Conservation (phyloP, 1,140 invertebrate genomes). For the Pseudomyrmex cubaensis region DNA sequence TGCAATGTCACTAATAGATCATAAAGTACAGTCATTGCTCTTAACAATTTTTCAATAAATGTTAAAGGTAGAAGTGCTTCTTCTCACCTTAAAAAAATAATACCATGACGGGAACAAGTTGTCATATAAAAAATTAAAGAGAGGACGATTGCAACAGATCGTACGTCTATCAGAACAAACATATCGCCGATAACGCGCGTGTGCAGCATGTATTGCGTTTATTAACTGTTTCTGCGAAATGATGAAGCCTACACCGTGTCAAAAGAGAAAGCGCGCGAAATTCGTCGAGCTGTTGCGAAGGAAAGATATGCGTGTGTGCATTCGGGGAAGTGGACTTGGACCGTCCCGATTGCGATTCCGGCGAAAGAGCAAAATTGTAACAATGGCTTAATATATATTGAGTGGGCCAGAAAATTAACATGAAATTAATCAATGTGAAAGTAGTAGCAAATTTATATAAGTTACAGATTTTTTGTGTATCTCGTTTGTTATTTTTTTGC, state of each 20-base stretch:
- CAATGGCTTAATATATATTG: constrained; percentile 20
- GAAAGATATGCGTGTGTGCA: neutral
- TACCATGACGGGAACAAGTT: neutral
- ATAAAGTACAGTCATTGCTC: neutral
- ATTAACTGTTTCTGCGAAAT: neutral
- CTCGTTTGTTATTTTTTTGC: too few species aligned
- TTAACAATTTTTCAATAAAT: constrained; percentile 2
- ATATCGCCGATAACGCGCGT: neutral
- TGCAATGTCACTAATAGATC: neutral
- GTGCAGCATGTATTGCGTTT: neutral
- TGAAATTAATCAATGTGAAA: too few species aligned
- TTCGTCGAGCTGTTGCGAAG: neutral
- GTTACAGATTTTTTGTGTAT: too few species aligned
- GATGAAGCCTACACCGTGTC: neutral
- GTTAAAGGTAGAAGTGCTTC: neutral
- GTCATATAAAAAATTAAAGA: neutral
- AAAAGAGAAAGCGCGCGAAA: neutral
- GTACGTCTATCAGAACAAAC: neutral
- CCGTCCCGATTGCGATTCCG: neutral
- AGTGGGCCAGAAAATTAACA: too few species aligned
- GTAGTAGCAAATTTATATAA: too few species aligned
- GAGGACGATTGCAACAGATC: constrained; percentile 5
- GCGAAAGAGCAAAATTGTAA: neutral
- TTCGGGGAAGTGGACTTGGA: neutral
- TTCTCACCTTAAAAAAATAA: neutral